A percentile compares a stretch with the other conserved stretches of the same genome.
These are phyloP conservation scores for Aplodontia rufa DNA, from an alignment of 2,113 vertebrate genomes.

Conservation along the genomic window DNA sequence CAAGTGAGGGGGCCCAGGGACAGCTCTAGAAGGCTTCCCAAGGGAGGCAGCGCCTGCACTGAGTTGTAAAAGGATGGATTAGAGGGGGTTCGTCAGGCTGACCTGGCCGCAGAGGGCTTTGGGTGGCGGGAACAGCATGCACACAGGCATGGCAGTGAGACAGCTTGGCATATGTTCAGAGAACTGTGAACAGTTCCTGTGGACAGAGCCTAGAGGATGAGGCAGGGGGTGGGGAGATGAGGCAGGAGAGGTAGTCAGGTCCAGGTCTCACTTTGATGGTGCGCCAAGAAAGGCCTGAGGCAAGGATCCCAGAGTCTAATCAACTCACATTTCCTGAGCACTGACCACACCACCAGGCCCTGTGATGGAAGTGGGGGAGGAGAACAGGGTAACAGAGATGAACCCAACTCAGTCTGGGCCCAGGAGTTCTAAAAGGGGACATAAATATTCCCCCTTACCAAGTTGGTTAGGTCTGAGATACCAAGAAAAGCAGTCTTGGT, in stretches of 20 bases:
- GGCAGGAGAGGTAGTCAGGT: background rate
- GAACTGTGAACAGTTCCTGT: background rate
- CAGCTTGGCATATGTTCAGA: background rate
- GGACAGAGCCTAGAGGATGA: background rate
- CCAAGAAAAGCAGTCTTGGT: background rate
- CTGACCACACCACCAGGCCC: background rate
- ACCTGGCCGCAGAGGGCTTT: background rate
- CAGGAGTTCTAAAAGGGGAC: background rate
- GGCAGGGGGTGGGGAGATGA: background rate
- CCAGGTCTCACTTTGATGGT: background rate
- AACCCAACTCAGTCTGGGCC: background rate
- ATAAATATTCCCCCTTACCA: background rate
- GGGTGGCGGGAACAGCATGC: background rate
- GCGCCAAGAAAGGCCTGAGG: constrained; percentile 23
- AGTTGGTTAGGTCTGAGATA: background rate
- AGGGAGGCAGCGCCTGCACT: background rate
- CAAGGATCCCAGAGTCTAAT: background rate
- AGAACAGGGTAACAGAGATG: background rate
- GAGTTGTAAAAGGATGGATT: constrained; percentile 26
- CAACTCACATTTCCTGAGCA: background rate
- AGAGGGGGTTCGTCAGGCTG: background rate
- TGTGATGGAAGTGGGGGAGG: background rate
- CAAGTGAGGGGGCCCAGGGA: background rate
- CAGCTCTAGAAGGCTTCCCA: background rate
- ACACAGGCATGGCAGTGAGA: background rate